A percentile compares a stretch with the other conserved stretches of the same genome.
phyloP scores from a whole-genome alignment of 2,797 vertebrate genomes.

The Melanotaenia pygmaea region DNA sequence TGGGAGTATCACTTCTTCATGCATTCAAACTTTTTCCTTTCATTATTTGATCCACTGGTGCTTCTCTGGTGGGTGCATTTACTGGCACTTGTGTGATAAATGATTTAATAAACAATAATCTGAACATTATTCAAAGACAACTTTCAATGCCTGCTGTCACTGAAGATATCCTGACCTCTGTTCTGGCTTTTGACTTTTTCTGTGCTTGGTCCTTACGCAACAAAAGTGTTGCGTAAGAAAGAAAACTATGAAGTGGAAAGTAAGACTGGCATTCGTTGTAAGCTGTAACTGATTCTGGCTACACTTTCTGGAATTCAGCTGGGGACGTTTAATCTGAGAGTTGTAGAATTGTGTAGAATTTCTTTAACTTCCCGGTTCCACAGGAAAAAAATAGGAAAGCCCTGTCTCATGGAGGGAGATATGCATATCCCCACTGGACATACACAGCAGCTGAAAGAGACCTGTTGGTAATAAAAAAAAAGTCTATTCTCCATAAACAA shows the following conservation, averaged over 20 bases:
- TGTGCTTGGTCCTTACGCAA: slow-evolving; percentile 61
- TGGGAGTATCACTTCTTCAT: slow-evolving; percentile 40
- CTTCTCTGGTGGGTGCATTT: slow-evolving; percentile 31
- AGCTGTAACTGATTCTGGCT: slow-evolving; percentile 17
- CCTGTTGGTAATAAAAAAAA: slow-evolving; percentile 60
- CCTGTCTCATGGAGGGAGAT: slow-evolving; percentile 52
- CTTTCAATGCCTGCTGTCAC: slow-evolving; percentile 7
- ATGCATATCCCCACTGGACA: slow-evolving; percentile 62
- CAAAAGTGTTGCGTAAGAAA: slow-evolving; percentile 22
- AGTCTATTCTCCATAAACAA: slow-evolving; percentile 73
- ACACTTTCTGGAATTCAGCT: neutral
- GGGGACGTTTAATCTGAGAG: slow-evolving; percentile 21
- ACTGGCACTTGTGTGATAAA: slow-evolving; percentile 32
- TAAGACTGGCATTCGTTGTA: neutral
- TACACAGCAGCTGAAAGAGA: slow-evolving; percentile 67
- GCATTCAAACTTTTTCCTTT: slow-evolving; percentile 30
- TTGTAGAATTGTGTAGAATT: too few relatives aligned
- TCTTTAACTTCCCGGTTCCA: slow-evolving; percentile 55
- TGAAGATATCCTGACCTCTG: slow-evolving; percentile 29
- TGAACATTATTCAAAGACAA: neutral
- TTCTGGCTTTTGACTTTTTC: slow-evolving; percentile 6
- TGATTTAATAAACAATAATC: slow-evolving; percentile 1
- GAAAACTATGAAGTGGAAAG: slow-evolving; percentile 24
- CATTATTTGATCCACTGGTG: slow-evolving; percentile 9
- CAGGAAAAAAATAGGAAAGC: slow-evolving; percentile 57